These are phyloP conservation scores for Catostylus mosaicus DNA, from an alignment of 30 jellyfish, hydroid and myxozoan genomes.

Conservation along the genomic window DNA sequence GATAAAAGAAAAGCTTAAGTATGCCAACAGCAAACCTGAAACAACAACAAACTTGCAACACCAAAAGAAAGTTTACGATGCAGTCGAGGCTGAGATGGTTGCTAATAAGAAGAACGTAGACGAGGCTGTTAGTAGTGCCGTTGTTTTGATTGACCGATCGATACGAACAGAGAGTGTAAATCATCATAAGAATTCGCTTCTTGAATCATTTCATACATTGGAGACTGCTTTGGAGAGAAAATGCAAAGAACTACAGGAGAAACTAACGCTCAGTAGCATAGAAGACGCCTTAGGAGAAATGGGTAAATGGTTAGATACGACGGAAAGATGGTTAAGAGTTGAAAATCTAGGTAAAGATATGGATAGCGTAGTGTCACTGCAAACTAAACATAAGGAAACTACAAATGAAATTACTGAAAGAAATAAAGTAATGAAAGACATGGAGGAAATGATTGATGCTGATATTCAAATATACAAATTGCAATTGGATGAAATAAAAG, in stretches of 20 bases:
- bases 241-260: constrained; percentile 1
- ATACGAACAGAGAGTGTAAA: constrained; percentile 23
- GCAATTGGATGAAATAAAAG: constrained; percentile 6
- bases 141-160: constrained; percentile 5
- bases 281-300: constrained; percentile 15
- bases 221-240: constrained; percentile 11
- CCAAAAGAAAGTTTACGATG: constrained; percentile 9
- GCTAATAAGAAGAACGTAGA: constrained; percentile 41
- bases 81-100: constrained; percentile 19
- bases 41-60: constrained; percentile 16
- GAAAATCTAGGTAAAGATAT: constrained; percentile 47
- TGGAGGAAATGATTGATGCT: constrained; percentile 10
- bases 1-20: constrained; percentile 30
- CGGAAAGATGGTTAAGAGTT: background rate
- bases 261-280: constrained; percentile 1
- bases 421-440: background rate
- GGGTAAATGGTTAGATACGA: constrained; percentile 30
- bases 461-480: background rate
- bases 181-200: background rate
- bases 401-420: constrained; percentile 9
- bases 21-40: constrained; percentile 15
- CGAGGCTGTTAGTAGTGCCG: constrained; percentile 6
- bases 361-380: constrained; percentile 22
- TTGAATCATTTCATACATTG: constrained; percentile 27
- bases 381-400: constrained; percentile 44